Evolutionary conservation across 2,113 vertebrate species (phyloP).

Genomic region (Seriola rivoliana): DNA sequence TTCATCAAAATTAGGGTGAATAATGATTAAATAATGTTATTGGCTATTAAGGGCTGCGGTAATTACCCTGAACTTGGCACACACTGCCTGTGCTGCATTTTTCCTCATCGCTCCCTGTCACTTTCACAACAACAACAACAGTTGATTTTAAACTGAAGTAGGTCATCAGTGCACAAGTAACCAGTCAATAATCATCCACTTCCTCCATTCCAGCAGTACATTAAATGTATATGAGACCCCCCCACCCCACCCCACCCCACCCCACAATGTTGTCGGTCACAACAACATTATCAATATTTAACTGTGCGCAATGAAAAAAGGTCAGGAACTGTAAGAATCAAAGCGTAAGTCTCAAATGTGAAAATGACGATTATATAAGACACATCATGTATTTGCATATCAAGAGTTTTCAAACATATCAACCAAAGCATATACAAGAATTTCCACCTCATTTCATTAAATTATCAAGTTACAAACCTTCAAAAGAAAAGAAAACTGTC

Average conservation of each 20-base stretch:
- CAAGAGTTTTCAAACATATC: neutral
- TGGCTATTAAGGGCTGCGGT: neutral
- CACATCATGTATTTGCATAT: neutral
- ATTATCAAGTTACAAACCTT: neutral
- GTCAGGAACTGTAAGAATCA: neutral
- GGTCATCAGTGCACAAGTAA: slow-evolving; percentile 4
- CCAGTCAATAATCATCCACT: neutral
- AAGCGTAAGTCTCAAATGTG: neutral
- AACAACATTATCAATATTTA: neutral
- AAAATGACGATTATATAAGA: neutral
- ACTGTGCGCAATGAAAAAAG: neutral
- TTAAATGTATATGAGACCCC: neutral
- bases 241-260: too few relatives aligned
- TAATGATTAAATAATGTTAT: slow-evolving; percentile 3
- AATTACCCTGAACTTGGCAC: neutral
- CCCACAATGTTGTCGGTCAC: neutral
- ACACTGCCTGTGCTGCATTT: neutral
- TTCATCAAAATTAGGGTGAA: neutral
- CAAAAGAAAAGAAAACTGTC: neutral
- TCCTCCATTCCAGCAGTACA: neutral
- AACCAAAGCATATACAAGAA: neutral
- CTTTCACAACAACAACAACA: neutral
- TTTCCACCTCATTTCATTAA: neutral
- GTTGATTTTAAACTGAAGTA: neutral
- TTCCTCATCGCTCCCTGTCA: neutral